A percentile compares a stretch with the other conserved stretches of the same genome.
Evolutionary conservation across 2,888 invertebrate species (phyloP).

Genomic region (Cosmorhoe ocellata): DNA sequence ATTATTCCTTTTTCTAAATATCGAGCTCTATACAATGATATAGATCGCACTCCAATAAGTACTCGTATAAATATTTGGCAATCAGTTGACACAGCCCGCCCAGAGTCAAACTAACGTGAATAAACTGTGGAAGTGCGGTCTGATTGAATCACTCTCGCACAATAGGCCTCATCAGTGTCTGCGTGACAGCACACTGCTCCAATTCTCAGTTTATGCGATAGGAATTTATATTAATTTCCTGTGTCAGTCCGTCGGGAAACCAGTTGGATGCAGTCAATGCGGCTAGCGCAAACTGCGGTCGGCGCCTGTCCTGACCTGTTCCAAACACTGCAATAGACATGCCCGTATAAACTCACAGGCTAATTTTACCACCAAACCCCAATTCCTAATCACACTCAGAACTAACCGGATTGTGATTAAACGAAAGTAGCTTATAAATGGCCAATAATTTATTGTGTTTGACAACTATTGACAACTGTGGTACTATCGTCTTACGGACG

Average conservation of each 20-base stretch:
- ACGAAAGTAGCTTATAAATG: constrained; percentile 23
- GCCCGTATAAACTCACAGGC: constrained; percentile 67
- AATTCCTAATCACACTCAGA: constrained; percentile 59
- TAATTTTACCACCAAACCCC: constrained; percentile 65
- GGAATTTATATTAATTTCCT: constrained; percentile 81
- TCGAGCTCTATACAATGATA: too few relatives aligned
- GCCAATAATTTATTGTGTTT: constrained; percentile 14
- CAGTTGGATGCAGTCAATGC: constrained; percentile 70
- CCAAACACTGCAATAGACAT: constrained; percentile 69
- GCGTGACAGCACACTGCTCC: constrained; percentile 56
- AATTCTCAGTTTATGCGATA: constrained; percentile 70
- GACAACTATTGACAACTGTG: constrained; percentile 8
- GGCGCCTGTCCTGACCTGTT: constrained; percentile 63
- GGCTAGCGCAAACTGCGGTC: constrained; percentile 69
- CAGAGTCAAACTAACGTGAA: constrained; percentile 58
- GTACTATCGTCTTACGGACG: too few relatives aligned
- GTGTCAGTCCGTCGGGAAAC: constrained; percentile 60
- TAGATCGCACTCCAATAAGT: constrained; percentile 4
- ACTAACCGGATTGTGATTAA: constrained; percentile 32
- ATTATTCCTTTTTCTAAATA: too few relatives aligned
- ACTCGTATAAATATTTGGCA: constrained; percentile 34
- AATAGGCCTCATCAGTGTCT: constrained; percentile 71
- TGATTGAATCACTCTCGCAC: constrained; percentile 67
- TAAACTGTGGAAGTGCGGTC: constrained; percentile 58
- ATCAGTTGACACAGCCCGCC: constrained; percentile 53